Base-by-base conservation (phyloP, 2,888 invertebrate species). In the Endomychus coccineus region DNA sequence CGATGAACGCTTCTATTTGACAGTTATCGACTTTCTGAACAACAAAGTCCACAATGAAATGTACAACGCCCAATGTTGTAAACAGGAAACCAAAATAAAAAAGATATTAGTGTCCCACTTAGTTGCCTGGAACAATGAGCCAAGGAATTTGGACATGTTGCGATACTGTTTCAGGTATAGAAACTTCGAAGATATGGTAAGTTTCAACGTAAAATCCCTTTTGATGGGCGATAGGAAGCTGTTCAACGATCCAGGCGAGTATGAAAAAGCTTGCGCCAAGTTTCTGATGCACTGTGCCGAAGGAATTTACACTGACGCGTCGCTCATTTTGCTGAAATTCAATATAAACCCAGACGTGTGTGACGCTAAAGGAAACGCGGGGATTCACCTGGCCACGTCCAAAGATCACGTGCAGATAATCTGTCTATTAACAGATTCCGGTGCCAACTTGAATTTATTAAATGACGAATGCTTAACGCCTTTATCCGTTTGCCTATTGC, bases 381-480 rank as follows among this genome's bases (percentile, higher is more conserved):
- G 68, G 9, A 27, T 76, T 5, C 71, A 74, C 60, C 74, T 71
- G 43, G 75, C 75, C n/a, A 52, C 66, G 4, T 68, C 70, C 40
- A 64, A 67, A 31, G 55, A 62, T 43, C 69, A 69, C 59, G 59
- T 52, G 60, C 66, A 42, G 54, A 66, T 59, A 52, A 69, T 63
- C 36, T 51, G 36, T 53, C 64, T 16, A 40, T 55, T 77, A 16
- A 59, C 68, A 1, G 69, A 71, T 47, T 69, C 71, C 27, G 74
- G 75, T 0, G 73, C 71, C 2, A 61, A 67, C 23, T 46, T 75
- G 2, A 64, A 76, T 45, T 56, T 57, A 24, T 62, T 56, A 31
- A 76, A 75, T 45, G 76, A 77, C 43, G 70, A 71, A 24, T 71
- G 74, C 35, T 64, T 72, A 44, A 72, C 73, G 2, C 67, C 75